Evolutionary conservation across 2,888 invertebrate species (phyloP), one percentile per base, ranked within the genome.

Genomic region (Leptopilina syphax): DNA sequence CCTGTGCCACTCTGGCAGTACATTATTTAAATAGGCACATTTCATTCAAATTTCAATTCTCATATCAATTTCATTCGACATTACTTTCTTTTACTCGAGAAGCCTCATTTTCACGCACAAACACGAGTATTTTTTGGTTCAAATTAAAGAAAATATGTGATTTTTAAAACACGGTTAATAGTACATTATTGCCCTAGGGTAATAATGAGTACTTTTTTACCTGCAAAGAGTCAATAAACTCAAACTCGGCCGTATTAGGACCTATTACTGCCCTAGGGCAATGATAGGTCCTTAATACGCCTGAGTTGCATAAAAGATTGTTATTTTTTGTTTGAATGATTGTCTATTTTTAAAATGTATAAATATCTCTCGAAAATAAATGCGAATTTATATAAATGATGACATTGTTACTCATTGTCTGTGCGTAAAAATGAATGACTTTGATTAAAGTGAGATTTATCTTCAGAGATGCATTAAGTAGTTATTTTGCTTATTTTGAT

Each of bases 1-100:
- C 86, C 87, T 87, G 84, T 86, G 84, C 87, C 88, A 86, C 87
- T 88, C 87, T 86, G 88, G 88, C 87, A 88, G 87, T 87, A 87
- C 83, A 82, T 85, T 82, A 83, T 84, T 85, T 82, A 83, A 82
- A 78, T 82, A 87, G 82, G 82, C 84, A 79, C 81, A 82, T 77
- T 81, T 78, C 81, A 82, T 84, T 78, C 80, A 66, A 34, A 77
- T 79, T 76, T 82, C 63, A 18, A 76, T 81, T 63, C 9, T 67
- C 68, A 70, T 67, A 66, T 65, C 47, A 83, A 83, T 82, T 50
- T 82, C 79, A 81, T 44, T 79, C 9, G 63, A 24, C 63, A 78
- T 70, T 24, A 76, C 47, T 79, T 63, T 80, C 81, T 83, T 79
- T 83, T 82, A 73, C 79, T 73, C 70, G 57, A 41, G 50, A 77